phyloP scores from a whole-genome alignment of 1,140 invertebrate genomes.

The Lasaia peninsularis region DNA sequence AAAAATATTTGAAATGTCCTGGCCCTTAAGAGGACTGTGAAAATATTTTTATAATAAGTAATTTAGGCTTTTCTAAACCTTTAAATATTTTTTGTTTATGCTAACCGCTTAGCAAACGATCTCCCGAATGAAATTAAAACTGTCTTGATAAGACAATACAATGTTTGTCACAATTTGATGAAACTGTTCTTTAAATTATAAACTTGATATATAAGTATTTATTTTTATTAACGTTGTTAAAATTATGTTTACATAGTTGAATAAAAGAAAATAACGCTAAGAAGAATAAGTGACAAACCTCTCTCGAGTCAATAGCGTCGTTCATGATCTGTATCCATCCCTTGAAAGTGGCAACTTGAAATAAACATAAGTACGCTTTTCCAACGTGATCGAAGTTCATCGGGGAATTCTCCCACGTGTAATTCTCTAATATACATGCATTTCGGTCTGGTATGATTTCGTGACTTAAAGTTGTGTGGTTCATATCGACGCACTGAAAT shows the following conservation, averaged over 20 bases:
- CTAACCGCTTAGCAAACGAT: too few species aligned
- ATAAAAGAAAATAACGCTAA: conserved; percentile 99
- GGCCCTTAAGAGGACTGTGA: too few species aligned
- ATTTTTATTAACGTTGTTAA: too few species aligned
- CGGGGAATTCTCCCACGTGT: conserved; percentile 96
- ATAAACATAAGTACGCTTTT: conserved; percentile 97
- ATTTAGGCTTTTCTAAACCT: too few species aligned
- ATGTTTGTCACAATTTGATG: too few species aligned
- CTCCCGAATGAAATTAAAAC: too few species aligned
- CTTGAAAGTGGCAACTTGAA: conserved; percentile 99
- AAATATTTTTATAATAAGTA: too few species aligned
- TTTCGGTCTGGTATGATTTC: conserved; percentile 92
- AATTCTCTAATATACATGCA: conserved; percentile 91
- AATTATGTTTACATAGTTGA: conserved; percentile 80
- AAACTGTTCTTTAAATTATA: too few species aligned
- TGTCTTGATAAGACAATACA: too few species aligned
- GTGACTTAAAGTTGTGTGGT: conserved; percentile 87
- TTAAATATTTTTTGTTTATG: too few species aligned
- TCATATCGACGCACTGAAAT: conserved; percentile 90
- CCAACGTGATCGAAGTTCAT: conserved; percentile 99
- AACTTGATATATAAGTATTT: too few species aligned
- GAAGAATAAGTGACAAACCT: conserved; percentile 95
- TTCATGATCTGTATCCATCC: conserved; percentile 98
- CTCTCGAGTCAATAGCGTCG: conserved; percentile 96
- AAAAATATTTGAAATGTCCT: too few species aligned